Conservation (phyloP, 2,113 vertebrate genomes). For the Aspidoscelis tigris region DNA sequence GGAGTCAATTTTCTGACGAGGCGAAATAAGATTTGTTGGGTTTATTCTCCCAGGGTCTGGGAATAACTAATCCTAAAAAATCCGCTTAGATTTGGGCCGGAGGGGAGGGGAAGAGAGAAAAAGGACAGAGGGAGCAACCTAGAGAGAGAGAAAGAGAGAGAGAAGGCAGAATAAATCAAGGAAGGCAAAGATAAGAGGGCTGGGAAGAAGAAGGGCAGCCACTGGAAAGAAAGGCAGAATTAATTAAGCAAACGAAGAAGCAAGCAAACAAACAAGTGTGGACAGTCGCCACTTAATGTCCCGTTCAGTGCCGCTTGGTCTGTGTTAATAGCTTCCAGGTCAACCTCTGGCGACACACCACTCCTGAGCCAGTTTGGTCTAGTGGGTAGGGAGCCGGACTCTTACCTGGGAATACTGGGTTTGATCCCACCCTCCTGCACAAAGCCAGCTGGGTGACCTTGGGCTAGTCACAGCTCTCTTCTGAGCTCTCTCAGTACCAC, state of each 20-base stretch:
- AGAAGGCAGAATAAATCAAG: neutral
- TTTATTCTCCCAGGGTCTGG: slow-evolving; percentile 26
- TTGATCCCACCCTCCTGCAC: too few relatives aligned
- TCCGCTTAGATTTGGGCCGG: slow-evolving; percentile 27
- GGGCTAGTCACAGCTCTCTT: too few relatives aligned
- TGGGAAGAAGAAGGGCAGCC: neutral
- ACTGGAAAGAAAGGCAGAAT: neutral
- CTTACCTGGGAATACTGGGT: too few relatives aligned
- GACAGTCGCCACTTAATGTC: neutral
- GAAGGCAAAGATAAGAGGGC: neutral
- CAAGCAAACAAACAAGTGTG: neutral
- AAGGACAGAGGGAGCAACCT: neutral
- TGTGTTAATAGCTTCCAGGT: neutral
- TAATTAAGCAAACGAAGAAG: neutral
- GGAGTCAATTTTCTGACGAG: slow-evolving; percentile 40
- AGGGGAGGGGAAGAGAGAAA: neutral
- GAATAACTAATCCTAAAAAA: slow-evolving; percentile 43
- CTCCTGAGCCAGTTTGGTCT: neutral
- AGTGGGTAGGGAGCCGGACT: too few relatives aligned
- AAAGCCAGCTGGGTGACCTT: too few relatives aligned
- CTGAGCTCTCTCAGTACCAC: too few relatives aligned
- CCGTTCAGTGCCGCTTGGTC: neutral
- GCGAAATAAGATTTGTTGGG: slow-evolving; percentile 31
- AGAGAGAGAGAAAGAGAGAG: neutral
- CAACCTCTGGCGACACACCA: neutral